phyloP scores from a whole-genome alignment of 2,113 vertebrate genomes.

The Pontoporia blainvillei region DNA sequence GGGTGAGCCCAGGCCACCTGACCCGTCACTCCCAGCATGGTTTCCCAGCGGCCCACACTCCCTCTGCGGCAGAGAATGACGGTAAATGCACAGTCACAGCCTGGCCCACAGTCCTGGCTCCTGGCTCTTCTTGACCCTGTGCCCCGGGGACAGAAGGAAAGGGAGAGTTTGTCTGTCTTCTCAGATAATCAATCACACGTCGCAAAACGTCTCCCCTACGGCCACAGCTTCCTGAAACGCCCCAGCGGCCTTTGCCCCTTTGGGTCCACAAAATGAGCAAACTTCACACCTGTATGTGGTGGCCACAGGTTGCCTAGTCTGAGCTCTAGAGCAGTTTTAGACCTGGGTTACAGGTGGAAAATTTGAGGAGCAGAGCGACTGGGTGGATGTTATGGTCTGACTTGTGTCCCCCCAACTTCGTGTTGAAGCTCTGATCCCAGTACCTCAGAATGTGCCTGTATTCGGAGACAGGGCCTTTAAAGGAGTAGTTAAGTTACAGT shows the following conservation, averaged over 20 bases:
- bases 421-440: neutral
- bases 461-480: neutral
- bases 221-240: neutral
- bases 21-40: fast-evolving
- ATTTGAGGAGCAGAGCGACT: neutral
- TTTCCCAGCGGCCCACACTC: neutral
- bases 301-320: neutral
- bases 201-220: neutral
- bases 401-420: neutral
- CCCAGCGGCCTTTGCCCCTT: neutral
- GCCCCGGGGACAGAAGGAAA: neutral
- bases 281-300: neutral
- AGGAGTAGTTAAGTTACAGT: neutral
- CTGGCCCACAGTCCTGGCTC: neutral
- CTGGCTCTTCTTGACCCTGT: neutral
- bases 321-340: neutral
- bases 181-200: neutral
- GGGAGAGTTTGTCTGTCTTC: neutral
- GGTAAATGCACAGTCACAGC: neutral
- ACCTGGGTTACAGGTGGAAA: neutral
- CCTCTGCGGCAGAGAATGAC: neutral
- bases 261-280: neutral
- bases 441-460: neutral
- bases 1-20: neutral
- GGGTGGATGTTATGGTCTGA: neutral